Base-by-base conservation (phyloP, 2,888 invertebrate species). In the Pandemis cinnamomeana region DNA sequence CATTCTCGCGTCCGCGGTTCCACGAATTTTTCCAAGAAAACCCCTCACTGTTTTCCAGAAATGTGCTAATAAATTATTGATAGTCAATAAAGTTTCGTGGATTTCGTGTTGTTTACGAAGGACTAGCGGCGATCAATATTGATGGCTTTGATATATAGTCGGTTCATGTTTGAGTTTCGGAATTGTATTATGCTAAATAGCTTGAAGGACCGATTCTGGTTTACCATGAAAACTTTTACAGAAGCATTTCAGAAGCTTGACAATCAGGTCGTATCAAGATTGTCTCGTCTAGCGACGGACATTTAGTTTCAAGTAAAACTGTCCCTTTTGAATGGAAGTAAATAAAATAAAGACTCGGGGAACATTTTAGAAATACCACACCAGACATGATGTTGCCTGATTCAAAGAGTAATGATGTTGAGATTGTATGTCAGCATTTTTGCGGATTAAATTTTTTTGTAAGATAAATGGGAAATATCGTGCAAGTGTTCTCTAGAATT, bases 21-120 rank as follows among this genome's bases (percentile, higher is more conserved):
- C 10, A 11, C 20, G 27, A 11, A 5, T 58, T 27, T 64, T 64
- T 27, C 64, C 64, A 7, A 27, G 64, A 64, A 64, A 27, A 46
- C 64, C 64, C 27, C 64, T 58, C 58, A 27, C 20, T 46, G 64
- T 64, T 27, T 64, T 64, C 64, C 13, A 5, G 48, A 27, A 64
- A 64, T 58, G 10, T 11, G 46, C 27, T 48, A 64, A 27, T 64
- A 64, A 64, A 64, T 48, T 48, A 64, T 64, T 46, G 27, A 48
- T 36, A 64, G 64, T 27, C 27, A 11, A 64, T 63, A 63, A 46
- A 20, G 46, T 27, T 48, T 64, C 4, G 13, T 8, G 27, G 27
- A 64, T 48, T 27, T 36, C 64, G 64, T 64, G 48, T 36, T 48
- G 64, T 13, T 64, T 64, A 8, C 13, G 64, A 64, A 64, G 64